These are phyloP conservation scores for Sebastes hopkinsi DNA, from an alignment of 2,797 vertebrate genomes.

Conservation along the genomic window DNA sequence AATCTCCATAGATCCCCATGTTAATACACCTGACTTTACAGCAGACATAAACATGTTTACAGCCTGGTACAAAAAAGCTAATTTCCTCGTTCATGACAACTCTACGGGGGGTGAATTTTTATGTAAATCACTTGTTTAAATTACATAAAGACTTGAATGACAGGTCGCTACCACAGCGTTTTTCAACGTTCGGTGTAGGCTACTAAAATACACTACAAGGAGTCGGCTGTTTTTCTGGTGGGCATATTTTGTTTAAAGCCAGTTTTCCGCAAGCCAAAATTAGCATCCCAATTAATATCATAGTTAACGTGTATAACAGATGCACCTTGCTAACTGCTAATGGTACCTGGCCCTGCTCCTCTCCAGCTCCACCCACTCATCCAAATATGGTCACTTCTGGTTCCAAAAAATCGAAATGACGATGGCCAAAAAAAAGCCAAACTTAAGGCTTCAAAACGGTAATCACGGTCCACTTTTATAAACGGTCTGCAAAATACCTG, in stretches of 20 bases:
- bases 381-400: neutral
- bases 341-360: neutral
- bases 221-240: too few relatives aligned
- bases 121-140: neutral
- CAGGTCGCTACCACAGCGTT: neutral
- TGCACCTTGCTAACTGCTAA: neutral
- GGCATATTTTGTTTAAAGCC: too few relatives aligned
- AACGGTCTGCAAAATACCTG: neutral
- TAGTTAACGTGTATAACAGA: rapidly evolving
- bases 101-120: neutral
- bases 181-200: neutral
- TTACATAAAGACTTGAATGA: neutral
- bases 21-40: too few relatives aligned
- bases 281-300: neutral
- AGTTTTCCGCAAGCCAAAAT: neutral
- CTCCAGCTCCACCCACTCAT: neutral
- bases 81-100: neutral
- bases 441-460: neutral
- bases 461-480: neutral
- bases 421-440: neutral
- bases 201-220: too few relatives aligned
- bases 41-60: too few relatives aligned
- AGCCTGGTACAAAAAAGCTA: neutral
- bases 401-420: neutral
- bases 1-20: too few relatives aligned